Base-by-base conservation (phyloP, 2,113 vertebrate species). In the Sander lucioperca region DNA sequence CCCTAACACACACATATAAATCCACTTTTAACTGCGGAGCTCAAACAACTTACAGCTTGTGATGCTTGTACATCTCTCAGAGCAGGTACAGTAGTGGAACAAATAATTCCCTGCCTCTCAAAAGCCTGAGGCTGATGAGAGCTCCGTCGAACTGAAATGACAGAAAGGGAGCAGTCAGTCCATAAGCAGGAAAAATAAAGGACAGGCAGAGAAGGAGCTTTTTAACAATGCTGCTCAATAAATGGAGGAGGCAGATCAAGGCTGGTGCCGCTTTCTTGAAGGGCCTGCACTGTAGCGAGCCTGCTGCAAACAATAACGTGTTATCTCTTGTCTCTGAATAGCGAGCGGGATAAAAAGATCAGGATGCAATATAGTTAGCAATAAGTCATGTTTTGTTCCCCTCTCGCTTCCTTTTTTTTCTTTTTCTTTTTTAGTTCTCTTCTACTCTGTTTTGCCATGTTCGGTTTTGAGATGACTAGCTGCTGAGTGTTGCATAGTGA, bases 231-330 rank as follows among this genome's bases (percentile, higher is more conserved):
- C 61, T 65, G 74, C 64, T 76, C 67, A 64, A 83, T 88, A 85
- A 81, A 83, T 66, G 23, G 33, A 82, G 66, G 39, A 74, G 73
- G 76, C 57, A 71, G 85, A 74, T 88, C 66, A 71, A 64, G 67
- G 59, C 47, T 66, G 73, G 15, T 47, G 65, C 70, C 50, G 54
- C 72, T 48, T 62, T 83, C 84, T 87, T 80, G 43, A 81, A 76
- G 62, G 72, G 79, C 59, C 33, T 63, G 30, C 43, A 14, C 61
- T 64, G 58, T 1, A 61, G 36, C 54, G 23, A 74, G 69, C 58
- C 10, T n/a, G 23, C 56, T 11, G 12, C 50, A 64, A 70, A 79
- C 56, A 79, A 79, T 64, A 67, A 68, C 23, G 4, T 7, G 56
- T n/a, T 87, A 71, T 83, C 73, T 45, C n/a, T 56, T 8, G 3